A percentile compares a stretch with the other conserved stretches of the same genome.
Conservation (phyloP, 2,888 invertebrate species). For the Agrochola lota region DNA sequence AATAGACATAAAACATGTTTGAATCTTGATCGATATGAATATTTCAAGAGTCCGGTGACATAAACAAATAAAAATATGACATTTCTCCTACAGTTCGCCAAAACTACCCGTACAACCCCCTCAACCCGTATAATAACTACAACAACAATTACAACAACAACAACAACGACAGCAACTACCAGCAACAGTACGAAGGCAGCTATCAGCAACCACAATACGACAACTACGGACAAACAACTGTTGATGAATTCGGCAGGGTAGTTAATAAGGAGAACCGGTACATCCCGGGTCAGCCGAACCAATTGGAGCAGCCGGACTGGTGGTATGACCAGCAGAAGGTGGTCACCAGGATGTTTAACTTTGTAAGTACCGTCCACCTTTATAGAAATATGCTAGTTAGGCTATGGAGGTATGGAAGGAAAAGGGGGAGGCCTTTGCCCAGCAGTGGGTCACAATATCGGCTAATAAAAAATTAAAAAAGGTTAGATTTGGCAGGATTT, state of each 20-base stretch:
- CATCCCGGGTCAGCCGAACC: constrained; percentile 86
- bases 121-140: constrained; percentile 58
- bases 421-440: no score
- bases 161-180: constrained; percentile 64
- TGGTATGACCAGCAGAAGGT: constrained; percentile 89
- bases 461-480: no score
- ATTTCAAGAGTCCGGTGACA: no score
- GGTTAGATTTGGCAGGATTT: no score
- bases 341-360: constrained; percentile 94
- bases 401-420: no score
- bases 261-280: constrained; percentile 63
- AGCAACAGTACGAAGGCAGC: constrained; percentile 71
- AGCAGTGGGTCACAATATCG: no score
- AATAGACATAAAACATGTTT: no score
- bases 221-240: constrained; percentile 65
- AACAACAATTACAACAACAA: constrained; percentile 62
- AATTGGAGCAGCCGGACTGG: constrained; percentile 89
- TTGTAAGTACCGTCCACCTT: constrained; percentile 87
- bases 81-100: constrained; percentile 78
- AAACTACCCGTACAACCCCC: constrained; percentile 80
- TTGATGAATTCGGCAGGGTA: constrained; percentile 75
- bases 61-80: no score
- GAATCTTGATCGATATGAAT: no score
- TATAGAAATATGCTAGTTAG: not conserved
- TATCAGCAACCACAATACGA: constrained; percentile 72